Conservation (phyloP, 2,113 vertebrate genomes). For the Dipodomys spectabilis region DNA sequence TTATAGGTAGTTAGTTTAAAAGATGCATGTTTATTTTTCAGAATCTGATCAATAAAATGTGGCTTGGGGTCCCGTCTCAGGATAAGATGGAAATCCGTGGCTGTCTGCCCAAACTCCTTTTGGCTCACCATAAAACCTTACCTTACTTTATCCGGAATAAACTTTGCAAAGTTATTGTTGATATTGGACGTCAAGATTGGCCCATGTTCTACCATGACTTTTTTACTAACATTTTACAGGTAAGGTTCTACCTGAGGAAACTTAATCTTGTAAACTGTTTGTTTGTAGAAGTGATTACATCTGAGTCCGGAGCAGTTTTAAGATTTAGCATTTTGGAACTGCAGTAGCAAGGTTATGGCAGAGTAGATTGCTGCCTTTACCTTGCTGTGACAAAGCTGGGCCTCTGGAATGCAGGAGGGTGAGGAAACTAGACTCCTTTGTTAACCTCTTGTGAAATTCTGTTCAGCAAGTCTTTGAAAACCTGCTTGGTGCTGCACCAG, state of each 20-base stretch:
- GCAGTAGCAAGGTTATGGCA: neutral
- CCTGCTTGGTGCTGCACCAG: neutral
- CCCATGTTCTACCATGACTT: conserved; percentile 99
- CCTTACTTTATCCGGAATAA: conserved; percentile 99
- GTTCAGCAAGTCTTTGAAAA: conserved; percentile 42
- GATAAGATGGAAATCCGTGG: conserved; percentile 99
- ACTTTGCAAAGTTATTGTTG: conserved; percentile 99
- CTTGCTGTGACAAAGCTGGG: neutral
- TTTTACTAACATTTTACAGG: conserved; percentile 98
- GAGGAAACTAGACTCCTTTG: neutral
- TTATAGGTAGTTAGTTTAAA: conserved; percentile 47
- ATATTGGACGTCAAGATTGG: conserved; percentile 99
- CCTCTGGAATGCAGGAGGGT: neutral
- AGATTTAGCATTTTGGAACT: neutral
- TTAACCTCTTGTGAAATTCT: conserved; percentile 30
- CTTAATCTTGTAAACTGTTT: neutral
- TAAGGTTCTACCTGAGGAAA: conserved; percentile 75
- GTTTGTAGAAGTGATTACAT: conserved; percentile 58
- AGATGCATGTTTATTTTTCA: conserved; percentile 80
- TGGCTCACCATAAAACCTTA: conserved; percentile 96
- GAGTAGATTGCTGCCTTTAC: neutral
- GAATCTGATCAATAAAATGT: conserved; percentile 99
- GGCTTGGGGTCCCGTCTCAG: conserved; percentile 96
- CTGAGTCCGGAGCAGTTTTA: conserved; percentile 29
- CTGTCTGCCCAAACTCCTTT: conserved; percentile 96